These are phyloP conservation scores for Puntigrus tetrazona DNA, from an alignment of 2,113 vertebrate genomes.

Conservation along the genomic window DNA sequence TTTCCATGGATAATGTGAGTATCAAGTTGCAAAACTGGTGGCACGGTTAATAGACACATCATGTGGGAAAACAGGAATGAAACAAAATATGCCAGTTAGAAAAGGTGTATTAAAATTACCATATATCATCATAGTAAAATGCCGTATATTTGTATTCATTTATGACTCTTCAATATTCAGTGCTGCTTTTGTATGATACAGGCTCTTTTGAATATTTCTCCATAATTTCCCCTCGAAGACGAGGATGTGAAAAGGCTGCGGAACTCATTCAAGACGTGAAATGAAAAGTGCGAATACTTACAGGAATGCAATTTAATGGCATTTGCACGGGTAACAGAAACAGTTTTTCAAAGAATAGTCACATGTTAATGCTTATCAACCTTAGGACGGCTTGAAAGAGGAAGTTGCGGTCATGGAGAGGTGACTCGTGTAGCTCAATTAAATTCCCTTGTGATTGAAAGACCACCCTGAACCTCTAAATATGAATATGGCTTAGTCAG, in stretches of 20 bases:
- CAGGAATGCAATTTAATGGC: neutral
- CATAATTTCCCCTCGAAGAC: neutral
- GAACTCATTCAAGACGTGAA: neutral
- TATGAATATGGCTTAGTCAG: constrained; percentile 13
- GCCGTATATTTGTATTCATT: neutral
- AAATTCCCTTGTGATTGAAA: constrained; percentile 16
- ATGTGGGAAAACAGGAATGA: neutral
- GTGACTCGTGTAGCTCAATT: constrained; percentile 7
- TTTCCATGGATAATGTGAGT: neutral
- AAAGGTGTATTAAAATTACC: neutral
- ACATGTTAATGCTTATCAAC: neutral
- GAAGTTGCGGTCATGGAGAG: neutral
- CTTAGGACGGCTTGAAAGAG: neutral
- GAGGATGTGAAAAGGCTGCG: neutral
- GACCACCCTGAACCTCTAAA: neutral
- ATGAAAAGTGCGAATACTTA: neutral
- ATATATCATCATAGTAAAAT: neutral
- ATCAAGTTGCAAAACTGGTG: neutral
- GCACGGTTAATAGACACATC: neutral
- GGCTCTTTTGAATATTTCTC: neutral
- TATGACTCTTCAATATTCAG: neutral
- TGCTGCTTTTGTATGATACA: neutral
- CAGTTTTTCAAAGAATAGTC: neutral
- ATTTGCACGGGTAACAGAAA: neutral
- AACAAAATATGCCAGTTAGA: neutral